Evolutionary conservation across 2,888 invertebrate species (phyloP).

Genomic region (Drosophila helvetica): DNA sequence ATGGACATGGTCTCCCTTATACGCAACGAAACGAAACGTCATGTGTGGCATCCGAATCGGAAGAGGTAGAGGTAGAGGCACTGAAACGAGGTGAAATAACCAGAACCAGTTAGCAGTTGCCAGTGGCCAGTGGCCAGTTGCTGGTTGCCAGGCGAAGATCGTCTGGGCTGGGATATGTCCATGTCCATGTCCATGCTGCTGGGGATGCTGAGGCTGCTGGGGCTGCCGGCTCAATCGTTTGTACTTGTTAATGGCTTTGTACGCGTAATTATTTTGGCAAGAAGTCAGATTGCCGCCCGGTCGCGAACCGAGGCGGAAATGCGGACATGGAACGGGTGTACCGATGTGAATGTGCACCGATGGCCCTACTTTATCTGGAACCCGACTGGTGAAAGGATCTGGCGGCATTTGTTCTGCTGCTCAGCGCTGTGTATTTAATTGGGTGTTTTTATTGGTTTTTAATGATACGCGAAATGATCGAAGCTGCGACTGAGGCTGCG

Average conservation of each 20-base stretch:
- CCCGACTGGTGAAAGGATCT: slow-evolving; percentile 72
- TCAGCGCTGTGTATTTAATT: slow-evolving; percentile 71
- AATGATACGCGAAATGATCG: slow-evolving; percentile 79
- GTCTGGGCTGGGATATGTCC: background rate
- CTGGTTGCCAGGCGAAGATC: slow-evolving; percentile 42
- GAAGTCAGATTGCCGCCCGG: slow-evolving; percentile 54
- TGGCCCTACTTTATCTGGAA: slow-evolving; percentile 28
- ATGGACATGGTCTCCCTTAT: slow-evolving; percentile 17
- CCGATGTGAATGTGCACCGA: slow-evolving; percentile 41
- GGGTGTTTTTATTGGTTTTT: slow-evolving; percentile 79
- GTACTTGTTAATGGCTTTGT: slow-evolving; percentile 78
- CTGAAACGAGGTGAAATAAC: slow-evolving; percentile 44
- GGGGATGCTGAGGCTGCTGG: slow-evolving; percentile 19
- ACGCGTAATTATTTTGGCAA: slow-evolving; percentile 79
- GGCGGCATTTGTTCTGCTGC: slow-evolving; percentile 73
- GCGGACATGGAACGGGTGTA: slow-evolving; percentile 26
- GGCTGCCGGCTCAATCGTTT: slow-evolving; percentile 72
- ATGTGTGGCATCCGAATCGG: slow-evolving; percentile 70
- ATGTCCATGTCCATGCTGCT: slow-evolving; percentile 1
- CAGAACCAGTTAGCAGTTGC: slow-evolving; percentile 54
- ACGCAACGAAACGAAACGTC: slow-evolving; percentile 64
- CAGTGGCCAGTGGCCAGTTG: no score
- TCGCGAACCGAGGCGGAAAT: slow-evolving; percentile 39
- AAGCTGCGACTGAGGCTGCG: slow-evolving; percentile 61
- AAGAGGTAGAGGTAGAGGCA: slow-evolving; percentile 27